Percentiles rank a stretch among this genome's conserved stretches.
These are phyloP conservation scores for Darevskia nairensis DNA, from an alignment of 2,797 vertebrate species.

Conservation along the genomic window DNA sequence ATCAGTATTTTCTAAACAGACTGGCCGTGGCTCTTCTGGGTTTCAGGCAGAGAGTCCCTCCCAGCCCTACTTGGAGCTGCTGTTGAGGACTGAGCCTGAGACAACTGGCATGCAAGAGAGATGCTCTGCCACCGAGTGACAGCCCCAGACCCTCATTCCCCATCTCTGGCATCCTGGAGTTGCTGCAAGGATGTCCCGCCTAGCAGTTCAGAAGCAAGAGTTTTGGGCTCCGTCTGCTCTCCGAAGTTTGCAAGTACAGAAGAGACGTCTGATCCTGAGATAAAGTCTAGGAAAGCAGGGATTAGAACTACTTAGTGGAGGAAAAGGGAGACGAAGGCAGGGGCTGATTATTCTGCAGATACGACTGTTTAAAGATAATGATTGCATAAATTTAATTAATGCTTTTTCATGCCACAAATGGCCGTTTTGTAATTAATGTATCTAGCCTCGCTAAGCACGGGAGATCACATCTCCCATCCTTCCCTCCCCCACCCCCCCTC, in stretches of 20 bases:
- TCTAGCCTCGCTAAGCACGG: conserved; percentile 85
- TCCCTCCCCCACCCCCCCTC: conserved; percentile 55
- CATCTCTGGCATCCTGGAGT: too few relatives aligned
- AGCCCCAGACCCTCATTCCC: too few relatives aligned
- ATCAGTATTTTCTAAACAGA: too few relatives aligned
- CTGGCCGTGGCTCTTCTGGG: too few relatives aligned
- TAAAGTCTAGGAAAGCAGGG: conserved; percentile 68
- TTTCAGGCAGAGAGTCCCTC: too few relatives aligned
- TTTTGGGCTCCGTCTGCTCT: conserved; percentile 22
- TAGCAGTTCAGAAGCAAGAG: not conserved
- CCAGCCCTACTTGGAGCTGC: too few relatives aligned
- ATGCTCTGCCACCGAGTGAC: too few relatives aligned
- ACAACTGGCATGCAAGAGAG: too few relatives aligned
- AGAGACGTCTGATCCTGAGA: conserved; percentile 66
- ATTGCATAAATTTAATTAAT: conserved; percentile 99
- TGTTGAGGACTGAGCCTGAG: too few relatives aligned
- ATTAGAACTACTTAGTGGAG: conserved; percentile 73
- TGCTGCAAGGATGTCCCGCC: not conserved
- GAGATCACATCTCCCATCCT: conserved; percentile 77
- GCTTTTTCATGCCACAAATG: conserved; percentile 95
- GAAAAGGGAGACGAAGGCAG: conserved; percentile 70
- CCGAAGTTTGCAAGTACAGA: conserved; percentile 23
- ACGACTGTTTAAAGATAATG: conserved; percentile 99
- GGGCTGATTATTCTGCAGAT: conserved; percentile 81
- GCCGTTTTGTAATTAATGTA: conserved; percentile 89